Percentiles rank a stretch among this genome's conserved stretches.
These are phyloP conservation scores for Panagrolaimus sp. DNA, from an alignment of 1,140 invertebrate genomes.

Conservation along the genomic window DNA sequence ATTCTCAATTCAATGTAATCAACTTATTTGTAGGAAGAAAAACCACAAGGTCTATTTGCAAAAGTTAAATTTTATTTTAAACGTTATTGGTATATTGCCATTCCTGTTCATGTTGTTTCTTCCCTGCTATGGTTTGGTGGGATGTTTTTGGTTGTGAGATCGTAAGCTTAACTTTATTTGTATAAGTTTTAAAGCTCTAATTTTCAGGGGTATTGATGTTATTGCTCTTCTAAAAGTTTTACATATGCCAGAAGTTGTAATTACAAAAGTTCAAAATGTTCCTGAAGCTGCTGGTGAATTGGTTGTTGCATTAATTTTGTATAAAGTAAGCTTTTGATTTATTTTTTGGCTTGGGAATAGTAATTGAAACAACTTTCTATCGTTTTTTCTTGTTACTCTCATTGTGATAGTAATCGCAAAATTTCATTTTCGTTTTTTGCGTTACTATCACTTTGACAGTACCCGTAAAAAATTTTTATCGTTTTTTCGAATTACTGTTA, in stretches of 20 bases:
- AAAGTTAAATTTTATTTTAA: conserved; percentile 55
- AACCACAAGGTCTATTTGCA: conserved; percentile 35
- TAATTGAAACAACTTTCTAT: too few species aligned
- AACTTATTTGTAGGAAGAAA: conserved; percentile 36
- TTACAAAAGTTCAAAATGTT: conserved; percentile 46
- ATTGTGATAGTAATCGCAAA: too few species aligned
- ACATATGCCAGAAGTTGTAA: conserved; percentile 40
- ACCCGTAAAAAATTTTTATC: too few species aligned
- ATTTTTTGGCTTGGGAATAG: too few species aligned
- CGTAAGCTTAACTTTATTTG: too few species aligned
- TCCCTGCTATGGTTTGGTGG: conserved; percentile 42
- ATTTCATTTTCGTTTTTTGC: too few species aligned
- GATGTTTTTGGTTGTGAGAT: conserved; percentile 40
- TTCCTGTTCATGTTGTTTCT: conserved; percentile 41
- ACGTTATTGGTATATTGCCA: conserved; percentile 54
- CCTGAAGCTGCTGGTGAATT: conserved; percentile 38
- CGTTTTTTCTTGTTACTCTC: too few species aligned
- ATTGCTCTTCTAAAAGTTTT: conserved; percentile 38
- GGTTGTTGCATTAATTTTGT: conserved; percentile 49
- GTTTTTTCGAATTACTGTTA: too few species aligned
- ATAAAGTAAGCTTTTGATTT: conserved; percentile 46
- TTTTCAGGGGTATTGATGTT: conserved; percentile 45
- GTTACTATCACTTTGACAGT: too few species aligned
- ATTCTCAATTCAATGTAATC: too few species aligned
- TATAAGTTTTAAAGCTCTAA: too few species aligned